These are phyloP conservation scores for Crotophaga sulcirostris DNA, from an alignment of 2,113 vertebrate species.

Conservation along the genomic window DNA sequence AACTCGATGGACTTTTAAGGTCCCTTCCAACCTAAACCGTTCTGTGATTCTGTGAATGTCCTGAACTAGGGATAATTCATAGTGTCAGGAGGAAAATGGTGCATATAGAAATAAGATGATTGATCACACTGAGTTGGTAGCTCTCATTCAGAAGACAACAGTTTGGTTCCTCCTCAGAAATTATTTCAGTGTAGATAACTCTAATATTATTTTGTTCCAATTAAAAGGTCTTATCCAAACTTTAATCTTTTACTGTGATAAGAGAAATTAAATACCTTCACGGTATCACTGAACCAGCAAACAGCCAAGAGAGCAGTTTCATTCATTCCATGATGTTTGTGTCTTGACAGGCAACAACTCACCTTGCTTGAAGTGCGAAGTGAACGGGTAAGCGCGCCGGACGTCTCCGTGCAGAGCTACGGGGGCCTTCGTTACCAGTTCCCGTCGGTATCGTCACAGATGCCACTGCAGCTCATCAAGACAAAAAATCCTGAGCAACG, in stretches of 20 bases:
- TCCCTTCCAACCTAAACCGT: too few species aligned
- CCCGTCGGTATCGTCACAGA: slow-evolving; percentile 31
- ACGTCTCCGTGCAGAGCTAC: slow-evolving; percentile 53
- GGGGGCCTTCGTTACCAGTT: slow-evolving; percentile 74
- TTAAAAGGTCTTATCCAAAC: background rate
- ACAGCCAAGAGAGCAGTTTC: background rate
- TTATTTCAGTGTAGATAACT: background rate
- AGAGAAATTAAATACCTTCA: background rate
- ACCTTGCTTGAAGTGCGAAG: slow-evolving; percentile 69
- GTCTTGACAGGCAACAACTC: slow-evolving; percentile 75
- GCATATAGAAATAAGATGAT: background rate
- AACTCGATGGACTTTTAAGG: too few species aligned
- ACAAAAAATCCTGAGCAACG: slow-evolving; percentile 63
- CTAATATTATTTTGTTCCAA: background rate
- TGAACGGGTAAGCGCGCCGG: background rate
- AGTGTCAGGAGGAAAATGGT: background rate
- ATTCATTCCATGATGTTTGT: background rate
- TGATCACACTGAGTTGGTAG: background rate
- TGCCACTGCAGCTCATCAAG: slow-evolving; percentile 77
- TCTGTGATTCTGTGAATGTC: too few species aligned
- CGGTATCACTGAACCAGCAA: background rate
- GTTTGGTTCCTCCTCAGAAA: background rate
- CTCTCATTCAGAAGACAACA: background rate
- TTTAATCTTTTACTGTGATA: background rate
- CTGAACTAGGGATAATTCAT: background rate